Evolutionary conservation across 2,797 vertebrate species (phyloP), one percentile per base, ranked within the genome.

Genomic region (Sebastes umbrosus): DNA sequence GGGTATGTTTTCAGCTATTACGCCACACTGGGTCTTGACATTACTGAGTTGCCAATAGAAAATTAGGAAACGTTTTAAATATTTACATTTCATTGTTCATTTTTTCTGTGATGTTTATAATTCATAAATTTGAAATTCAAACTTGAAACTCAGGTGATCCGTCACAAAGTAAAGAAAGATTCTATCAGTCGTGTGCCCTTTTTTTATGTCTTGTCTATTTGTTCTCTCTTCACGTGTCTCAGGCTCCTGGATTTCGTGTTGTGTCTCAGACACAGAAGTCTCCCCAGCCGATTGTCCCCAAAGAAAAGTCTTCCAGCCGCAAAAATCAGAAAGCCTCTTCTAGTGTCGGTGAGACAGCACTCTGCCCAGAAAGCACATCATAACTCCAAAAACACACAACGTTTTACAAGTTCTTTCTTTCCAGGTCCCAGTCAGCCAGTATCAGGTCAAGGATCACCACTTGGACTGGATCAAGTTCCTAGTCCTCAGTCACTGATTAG

Each of bases 401-500:
- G 12, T 65, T 2, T 22, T 60, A 24, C 22, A 67, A 27, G 4
- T 27, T 55, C 14, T 68, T 84, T 71, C 20, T 50, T 46, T 73
- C 18, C 84, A 95, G 97, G 90, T 74, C 92, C 92, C 16, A 97
- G 96, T 69, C 94, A 95, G 71, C 90, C 95, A 22, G 95, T 93
- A 82, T 97, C 97, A 16, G 95, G 96, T 80, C 97, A 97, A 84
- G 96, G 94, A 25, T 99, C 98, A 1, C 97, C 97, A 0, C 96
- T 96, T 68, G 83, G 96, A 0, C 93, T 96, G 13, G 99, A 99
- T 84, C 97, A 98, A 79, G 97, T 96, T 65, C 96, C 96, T 22
- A 97, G 97, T 84, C 97, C 98, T 1, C 97, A 97, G 85, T 97
- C 98, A 22, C 96, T 97, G 25, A 97, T 97, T 87, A 96, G 93